phyloP scores from a whole-genome alignment of 2,888 invertebrate genomes.

The Erebia palarica region DNA sequence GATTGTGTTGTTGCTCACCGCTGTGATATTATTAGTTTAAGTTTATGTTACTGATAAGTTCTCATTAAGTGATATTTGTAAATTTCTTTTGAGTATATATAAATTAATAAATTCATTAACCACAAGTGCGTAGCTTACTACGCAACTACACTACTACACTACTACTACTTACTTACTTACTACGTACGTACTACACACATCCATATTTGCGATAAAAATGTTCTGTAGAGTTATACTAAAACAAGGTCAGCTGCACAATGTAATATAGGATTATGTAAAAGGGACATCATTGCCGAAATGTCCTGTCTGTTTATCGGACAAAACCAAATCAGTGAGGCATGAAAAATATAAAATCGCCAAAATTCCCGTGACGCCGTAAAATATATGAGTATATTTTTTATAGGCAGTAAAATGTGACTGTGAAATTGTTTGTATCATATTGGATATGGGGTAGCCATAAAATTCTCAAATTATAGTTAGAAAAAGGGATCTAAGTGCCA shows the following conservation, averaged over 20 bases:
- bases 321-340: constrained; percentile 43
- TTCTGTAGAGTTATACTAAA: no score
- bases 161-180: no score
- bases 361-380: constrained; percentile 56
- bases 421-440: constrained; percentile 54
- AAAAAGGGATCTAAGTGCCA: background rate
- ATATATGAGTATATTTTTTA: constrained; percentile 63
- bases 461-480: background rate
- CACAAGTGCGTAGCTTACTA: no score
- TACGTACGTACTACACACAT: no score
- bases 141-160: no score
- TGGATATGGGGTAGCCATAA: constrained; percentile 38
- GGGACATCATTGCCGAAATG: constrained; percentile 33
- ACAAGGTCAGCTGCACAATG: background rate
- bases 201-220: no score
- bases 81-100: no score
- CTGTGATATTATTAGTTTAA: no score
- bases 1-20: no score
- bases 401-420: constrained; percentile 61
- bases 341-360: constrained; percentile 53
- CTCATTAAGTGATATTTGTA: no score
- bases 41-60: no score
- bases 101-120: no score
- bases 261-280: constrained; percentile 28
- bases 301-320: constrained; percentile 34